phyloP scores from a whole-genome alignment of 1,140 invertebrate genomes.

The Drosophila sp. region DNA sequence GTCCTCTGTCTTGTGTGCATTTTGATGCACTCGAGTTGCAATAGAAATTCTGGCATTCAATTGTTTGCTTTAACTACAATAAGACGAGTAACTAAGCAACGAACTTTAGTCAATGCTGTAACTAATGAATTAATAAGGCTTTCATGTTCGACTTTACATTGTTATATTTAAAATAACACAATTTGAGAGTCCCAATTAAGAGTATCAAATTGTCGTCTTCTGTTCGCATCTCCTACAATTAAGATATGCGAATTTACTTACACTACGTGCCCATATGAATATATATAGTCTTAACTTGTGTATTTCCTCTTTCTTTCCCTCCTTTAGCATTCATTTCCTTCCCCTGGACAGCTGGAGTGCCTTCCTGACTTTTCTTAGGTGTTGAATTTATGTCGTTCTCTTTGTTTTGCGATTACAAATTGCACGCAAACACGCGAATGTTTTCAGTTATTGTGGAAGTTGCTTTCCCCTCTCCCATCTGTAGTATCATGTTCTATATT shows the following conservation, averaged over 20 bases:
- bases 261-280: constrained; percentile 2
- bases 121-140: too few species aligned
- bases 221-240: constrained; percentile 15
- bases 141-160: too few species aligned
- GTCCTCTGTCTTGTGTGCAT: constrained; percentile 46
- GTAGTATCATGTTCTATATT: constrained; percentile 39
- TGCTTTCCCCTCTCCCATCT: not conserved
- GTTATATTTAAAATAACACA: too few species aligned
- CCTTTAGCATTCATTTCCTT: not conserved
- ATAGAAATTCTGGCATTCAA: constrained; percentile 16
- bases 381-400: constrained; percentile 72
- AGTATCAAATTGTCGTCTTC: not conserved
- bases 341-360: not conserved
- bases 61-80: constrained; percentile 18
- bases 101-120: not conserved
- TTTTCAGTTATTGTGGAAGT: constrained; percentile 19
- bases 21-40: constrained; percentile 12
- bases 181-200: too few species aligned
- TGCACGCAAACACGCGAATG: constrained; percentile 66
- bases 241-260: constrained; percentile 26
- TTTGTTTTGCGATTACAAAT: constrained; percentile 67
- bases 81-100: not conserved
- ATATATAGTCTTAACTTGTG: not conserved
- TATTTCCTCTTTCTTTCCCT: not conserved
- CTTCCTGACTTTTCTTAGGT: constrained; percentile 49